Evolutionary conservation across 2,888 invertebrate genomes (phyloP).

Genomic region (Cephalotes varians): DNA sequence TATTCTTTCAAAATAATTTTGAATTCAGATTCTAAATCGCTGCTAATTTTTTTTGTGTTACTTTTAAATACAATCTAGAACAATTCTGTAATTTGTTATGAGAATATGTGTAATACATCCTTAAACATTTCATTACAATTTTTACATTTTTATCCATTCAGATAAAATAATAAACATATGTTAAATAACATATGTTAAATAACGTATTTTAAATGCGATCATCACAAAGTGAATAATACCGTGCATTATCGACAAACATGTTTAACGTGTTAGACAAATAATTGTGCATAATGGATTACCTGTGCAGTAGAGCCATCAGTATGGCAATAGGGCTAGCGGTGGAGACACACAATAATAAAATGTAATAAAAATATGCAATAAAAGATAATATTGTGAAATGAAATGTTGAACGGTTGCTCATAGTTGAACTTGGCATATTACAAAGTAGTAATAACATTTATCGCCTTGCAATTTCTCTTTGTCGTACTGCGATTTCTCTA

Average conservation of each 20-base stretch:
- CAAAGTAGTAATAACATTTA: constrained; percentile 8
- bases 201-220: neutral
- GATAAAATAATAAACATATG: constrained; percentile 13
- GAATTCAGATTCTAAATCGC: too few species aligned
- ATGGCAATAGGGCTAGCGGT: constrained; percentile 97
- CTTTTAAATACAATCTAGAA: too few species aligned
- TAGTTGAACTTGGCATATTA: constrained; percentile 68
- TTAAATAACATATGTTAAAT: neutral
- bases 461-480: constrained; percentile 9
- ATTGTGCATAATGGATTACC: constrained; percentile 90
- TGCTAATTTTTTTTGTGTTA: too few species aligned
- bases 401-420: constrained; percentile 79
- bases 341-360: constrained; percentile 90
- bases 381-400: constrained; percentile 83
- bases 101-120: too few species aligned
- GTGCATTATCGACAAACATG: constrained; percentile 81
- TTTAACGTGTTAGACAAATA: constrained; percentile 81
- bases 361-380: constrained; percentile 85
- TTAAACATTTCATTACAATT: neutral
- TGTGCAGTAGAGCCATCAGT: constrained; percentile 97
- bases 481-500: neutral
- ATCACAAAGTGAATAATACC: constrained; percentile 53
- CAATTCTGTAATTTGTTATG: too few species aligned
- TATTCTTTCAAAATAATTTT: too few species aligned
- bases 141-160: constrained; percentile 5